A percentile compares a stretch with the other conserved stretches of the same genome.
Conservation (phyloP, 2,888 invertebrate genomes). For the Sphaeridia pumilis region DNA sequence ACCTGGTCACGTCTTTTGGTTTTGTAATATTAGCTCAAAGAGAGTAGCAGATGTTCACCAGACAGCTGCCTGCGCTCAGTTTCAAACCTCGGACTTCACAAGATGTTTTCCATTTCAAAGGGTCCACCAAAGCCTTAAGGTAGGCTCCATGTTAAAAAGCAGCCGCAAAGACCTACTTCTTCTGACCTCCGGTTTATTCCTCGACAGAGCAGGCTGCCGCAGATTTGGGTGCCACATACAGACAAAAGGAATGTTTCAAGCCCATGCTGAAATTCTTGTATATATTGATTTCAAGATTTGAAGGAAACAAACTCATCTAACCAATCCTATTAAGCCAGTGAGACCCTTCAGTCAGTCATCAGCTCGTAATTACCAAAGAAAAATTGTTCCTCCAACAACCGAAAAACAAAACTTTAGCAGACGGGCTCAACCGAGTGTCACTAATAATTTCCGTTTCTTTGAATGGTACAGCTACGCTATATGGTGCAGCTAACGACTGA, state of each 20-base stretch:
- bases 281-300: background rate
- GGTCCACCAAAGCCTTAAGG: constrained; percentile 1
- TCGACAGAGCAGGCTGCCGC: background rate
- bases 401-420: too few species aligned
- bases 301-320: constrained; percentile 5
- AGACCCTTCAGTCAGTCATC: too few species aligned
- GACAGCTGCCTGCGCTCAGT: constrained; percentile 4
- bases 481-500: too few species aligned
- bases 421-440: too few species aligned
- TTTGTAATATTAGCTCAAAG: background rate
- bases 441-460: constrained; percentile 14
- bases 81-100: constrained; percentile 8
- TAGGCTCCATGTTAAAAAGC: constrained; percentile 9
- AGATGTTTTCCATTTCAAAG: constrained; percentile 9
- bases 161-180: constrained; percentile 1
- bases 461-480: too few species aligned
- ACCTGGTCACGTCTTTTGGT: background rate
- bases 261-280: constrained; percentile 4
- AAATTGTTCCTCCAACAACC: too few species aligned
- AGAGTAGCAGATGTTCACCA: constrained; percentile 16
- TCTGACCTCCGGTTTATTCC: constrained; percentile 3
- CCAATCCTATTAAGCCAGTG: too few species aligned
- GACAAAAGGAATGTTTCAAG: background rate
- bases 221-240: background rate
- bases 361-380: too few species aligned